Conservation (phyloP, 2,113 vertebrate species). For the Caranx ignobilis region DNA sequence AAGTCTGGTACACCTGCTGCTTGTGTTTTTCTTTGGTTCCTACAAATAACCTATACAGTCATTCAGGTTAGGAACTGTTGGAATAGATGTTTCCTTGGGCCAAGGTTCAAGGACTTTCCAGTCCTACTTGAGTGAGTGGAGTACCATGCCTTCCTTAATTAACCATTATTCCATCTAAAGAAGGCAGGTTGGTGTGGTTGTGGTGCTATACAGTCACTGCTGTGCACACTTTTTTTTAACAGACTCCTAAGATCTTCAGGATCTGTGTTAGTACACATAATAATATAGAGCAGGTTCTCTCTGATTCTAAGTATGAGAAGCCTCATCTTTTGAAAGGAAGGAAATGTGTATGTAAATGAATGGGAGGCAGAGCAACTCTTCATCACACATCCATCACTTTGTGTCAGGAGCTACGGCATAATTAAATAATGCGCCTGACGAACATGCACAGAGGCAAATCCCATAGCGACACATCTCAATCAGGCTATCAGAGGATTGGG, state of each 20-base stretch:
- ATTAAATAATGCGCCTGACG: conserved; percentile 28
- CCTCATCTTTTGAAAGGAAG: background rate
- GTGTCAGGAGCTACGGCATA: conserved; percentile 10
- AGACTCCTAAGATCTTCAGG: conserved; percentile 4
- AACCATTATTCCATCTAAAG: conserved; percentile 13
- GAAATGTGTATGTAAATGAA: conserved; percentile 29
- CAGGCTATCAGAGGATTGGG: conserved; percentile 9
- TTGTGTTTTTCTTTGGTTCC: background rate
- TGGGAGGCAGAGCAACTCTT: background rate
- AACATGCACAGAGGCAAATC: conserved; percentile 15
- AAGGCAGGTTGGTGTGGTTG: conserved; percentile 31
- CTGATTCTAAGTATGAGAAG: conserved; percentile 21
- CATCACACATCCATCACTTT: conserved; percentile 12
- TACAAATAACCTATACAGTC: background rate
- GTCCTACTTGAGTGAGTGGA: background rate
- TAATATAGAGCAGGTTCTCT: conserved; percentile 19
- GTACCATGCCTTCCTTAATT: conserved; percentile 15
- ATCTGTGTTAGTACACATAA: background rate
- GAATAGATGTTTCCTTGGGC: background rate
- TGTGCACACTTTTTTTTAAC: background rate
- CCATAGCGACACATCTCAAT: conserved; percentile 24
- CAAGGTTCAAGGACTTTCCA: too few relatives aligned
- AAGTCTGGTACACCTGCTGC: background rate
- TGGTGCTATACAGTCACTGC: background rate
- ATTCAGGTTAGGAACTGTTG: background rate